Evolutionary conservation across 2,113 vertebrate species (phyloP), one percentile per base, ranked within the genome.

Genomic region (Myotis lucifugus): DNA sequence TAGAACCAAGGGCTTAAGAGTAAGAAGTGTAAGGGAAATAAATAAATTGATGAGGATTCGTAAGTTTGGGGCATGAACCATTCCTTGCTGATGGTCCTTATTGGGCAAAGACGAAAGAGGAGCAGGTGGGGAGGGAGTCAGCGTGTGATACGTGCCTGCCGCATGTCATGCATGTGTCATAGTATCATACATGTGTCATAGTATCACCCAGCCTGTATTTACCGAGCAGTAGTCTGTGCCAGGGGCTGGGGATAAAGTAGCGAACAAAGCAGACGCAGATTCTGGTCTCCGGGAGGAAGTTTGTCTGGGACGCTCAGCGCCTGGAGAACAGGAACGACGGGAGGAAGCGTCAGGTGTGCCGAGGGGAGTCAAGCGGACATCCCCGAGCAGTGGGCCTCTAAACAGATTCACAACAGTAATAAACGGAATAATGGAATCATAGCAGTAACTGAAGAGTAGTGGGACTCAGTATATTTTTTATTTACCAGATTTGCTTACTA

Each of bases 131-230:
- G 34, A 15, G n/a, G 12, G 27, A 42, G 10, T 29, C 6, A 1
- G n/a, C 8, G 4, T 8, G 0, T 54, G 37, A 0, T 8, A 14
- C 23, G 17, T 2, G 25, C 0, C n/a, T 37, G 2, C 8, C 34
- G 5, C 8, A 4, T 12, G 64, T 40, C 23, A 25, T 8, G 0
- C 15, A 7, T 0, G 11, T 17, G 3, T 7, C 4, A 0, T 3
- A 6, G 37, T 18, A 0, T 23, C 2, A 6, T 37, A 37, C 15
- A 7, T 0, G 11, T 17, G 3, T 7, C 4, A 0, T 3, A 6
- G 37, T 18, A 0, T 18, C 2, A 6, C 69, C n/a, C 40, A 10
- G 27, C 34, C 8, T 82, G 0, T 32, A 12, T 29, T 29, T 25
- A 7, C 0, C 13, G 14, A 72, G 46, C 10, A 67, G 17, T 5